Evolutionary conservation across 2,113 vertebrate genomes (phyloP).

Genomic region (Gambusia affinis): DNA sequence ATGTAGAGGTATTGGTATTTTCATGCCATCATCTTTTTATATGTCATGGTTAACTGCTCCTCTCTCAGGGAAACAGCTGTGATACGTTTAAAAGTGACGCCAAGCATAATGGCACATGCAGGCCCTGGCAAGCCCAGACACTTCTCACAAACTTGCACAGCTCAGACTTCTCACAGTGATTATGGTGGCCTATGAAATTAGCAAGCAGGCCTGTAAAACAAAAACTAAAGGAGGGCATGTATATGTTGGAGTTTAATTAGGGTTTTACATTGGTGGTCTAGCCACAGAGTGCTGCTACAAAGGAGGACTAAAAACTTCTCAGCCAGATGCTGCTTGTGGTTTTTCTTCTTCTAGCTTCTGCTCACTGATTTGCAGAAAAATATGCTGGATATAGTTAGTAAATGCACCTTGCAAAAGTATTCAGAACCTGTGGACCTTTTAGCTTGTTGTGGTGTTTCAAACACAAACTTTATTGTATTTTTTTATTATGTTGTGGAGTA

Average conservation of each 20-base stretch:
- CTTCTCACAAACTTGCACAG: slow-evolving; percentile 21
- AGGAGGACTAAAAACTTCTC: slow-evolving; percentile 39
- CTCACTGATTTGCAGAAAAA: not conserved
- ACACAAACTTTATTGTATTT: no score
- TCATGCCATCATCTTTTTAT: slow-evolving; percentile 52
- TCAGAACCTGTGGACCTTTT: no score
- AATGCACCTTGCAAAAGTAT: not conserved
- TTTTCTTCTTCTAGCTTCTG: slow-evolving; percentile 6
- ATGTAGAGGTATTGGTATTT: slow-evolving; percentile 71
- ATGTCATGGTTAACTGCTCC: slow-evolving; percentile 26
- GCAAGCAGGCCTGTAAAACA: slow-evolving; percentile 60
- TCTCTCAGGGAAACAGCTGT: slow-evolving; percentile 23
- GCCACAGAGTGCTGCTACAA: slow-evolving; percentile 66
- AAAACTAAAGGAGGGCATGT: slow-evolving; percentile 47
- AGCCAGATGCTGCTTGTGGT: slow-evolving; percentile 24
- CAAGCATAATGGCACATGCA: slow-evolving; percentile 34
- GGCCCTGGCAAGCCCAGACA: slow-evolving; percentile 20
- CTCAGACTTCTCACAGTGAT: slow-evolving; percentile 51
- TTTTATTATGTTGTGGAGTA: not conserved
- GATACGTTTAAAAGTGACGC: slow-evolving; percentile 36
- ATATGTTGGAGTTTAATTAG: slow-evolving; percentile 68
- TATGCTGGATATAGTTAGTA: not conserved
- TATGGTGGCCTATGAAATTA: slow-evolving; percentile 72
- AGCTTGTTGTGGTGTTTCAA: no score
- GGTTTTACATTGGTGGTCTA: slow-evolving; percentile 69